Evolutionary conservation across 2,113 vertebrate genomes (phyloP), one percentile per base, ranked within the genome.

Genomic region (Eulemur rufifrons): DNA sequence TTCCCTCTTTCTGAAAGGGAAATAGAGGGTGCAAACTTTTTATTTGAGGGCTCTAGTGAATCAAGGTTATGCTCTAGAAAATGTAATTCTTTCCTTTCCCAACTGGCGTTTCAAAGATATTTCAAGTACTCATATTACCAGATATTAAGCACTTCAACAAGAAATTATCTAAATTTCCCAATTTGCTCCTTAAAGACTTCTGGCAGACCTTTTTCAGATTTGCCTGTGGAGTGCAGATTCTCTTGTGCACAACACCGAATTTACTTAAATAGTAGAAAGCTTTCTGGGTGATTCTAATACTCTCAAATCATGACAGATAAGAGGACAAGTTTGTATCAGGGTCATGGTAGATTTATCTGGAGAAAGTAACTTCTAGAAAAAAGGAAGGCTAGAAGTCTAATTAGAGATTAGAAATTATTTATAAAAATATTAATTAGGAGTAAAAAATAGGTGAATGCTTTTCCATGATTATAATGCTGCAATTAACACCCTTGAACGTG

Each of bases 111-210:
- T 97, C 66, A 93, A 89, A 97, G 88, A 94, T 42, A 86, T 96
- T 94, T 98, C 93, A 97, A 97, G 96, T 93, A 66, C 59, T 93
- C 80, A 63, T 77, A 94, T 96, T 96, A 95, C 56, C 47, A 97
- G 91, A 97, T 97, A 97, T 97, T 97, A 97, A 98, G 89, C 78
- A 97, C 95, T 96, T 97, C 74, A 97, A 56, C 52, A 94, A 97
- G 88, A 97, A 97, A 97, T 97, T 96, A 96, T 87, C 96, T 96
- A 96, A 97, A 98, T 96, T 94, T 97, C 97, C 91, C 95, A 96
- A 95, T 96, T 93, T 98, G 80, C 94, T 96, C 86, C 97, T 97
- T 95, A 92, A 97, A 96, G 83, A 92, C 80, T 97, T 97, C 96
- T 92, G 73, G 45, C 25, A 96, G 63, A 63, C 63, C 86, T 93